A percentile compares a stretch with the other conserved stretches of the same genome.
phyloP scores from a whole-genome alignment of 2,888 invertebrate genomes.

The Coleophora deauratella region DNA sequence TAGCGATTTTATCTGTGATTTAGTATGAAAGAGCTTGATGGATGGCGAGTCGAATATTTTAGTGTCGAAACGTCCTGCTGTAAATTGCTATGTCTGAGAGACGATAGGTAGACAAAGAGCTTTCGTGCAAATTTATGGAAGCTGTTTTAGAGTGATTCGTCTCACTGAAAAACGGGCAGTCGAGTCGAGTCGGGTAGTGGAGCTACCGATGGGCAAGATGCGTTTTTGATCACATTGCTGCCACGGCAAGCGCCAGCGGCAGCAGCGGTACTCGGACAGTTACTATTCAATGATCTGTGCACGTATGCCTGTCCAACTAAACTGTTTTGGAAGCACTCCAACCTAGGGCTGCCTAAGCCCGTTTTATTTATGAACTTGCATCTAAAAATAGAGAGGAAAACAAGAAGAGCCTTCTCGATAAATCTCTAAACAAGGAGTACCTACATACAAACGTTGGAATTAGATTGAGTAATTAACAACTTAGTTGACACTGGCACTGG shows the following conservation, averaged over 20 bases:
- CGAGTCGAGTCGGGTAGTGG: neutral
- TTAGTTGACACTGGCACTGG: no score
- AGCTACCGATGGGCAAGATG: neutral
- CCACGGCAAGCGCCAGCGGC: neutral
- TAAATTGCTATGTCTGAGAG: slow-evolving; percentile 47
- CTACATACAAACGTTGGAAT: no score
- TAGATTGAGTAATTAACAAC: no score
- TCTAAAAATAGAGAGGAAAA: no score
- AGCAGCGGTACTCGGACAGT: no score
- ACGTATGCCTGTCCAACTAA: no score
- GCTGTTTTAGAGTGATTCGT: slow-evolving; percentile 29
- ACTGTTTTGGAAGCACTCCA: no score
- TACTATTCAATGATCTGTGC: no score
- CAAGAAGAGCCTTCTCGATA: no score
- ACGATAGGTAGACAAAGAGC: slow-evolving; percentile 49
- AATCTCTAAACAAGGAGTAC: no score
- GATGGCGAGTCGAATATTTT: slow-evolving; percentile 51
- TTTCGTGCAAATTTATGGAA: slow-evolving; percentile 39
- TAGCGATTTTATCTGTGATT: slow-evolving; percentile 57
- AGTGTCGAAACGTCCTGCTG: slow-evolving; percentile 36
- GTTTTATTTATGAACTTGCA: no score
- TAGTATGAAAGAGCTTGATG: slow-evolving; percentile 50
- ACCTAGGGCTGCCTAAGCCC: no score
- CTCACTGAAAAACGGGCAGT: slow-evolving; percentile 12
- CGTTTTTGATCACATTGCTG: neutral